Conservation (phyloP, 1,140 invertebrate species). For the Leptinotarsa undecemlineata region DNA sequence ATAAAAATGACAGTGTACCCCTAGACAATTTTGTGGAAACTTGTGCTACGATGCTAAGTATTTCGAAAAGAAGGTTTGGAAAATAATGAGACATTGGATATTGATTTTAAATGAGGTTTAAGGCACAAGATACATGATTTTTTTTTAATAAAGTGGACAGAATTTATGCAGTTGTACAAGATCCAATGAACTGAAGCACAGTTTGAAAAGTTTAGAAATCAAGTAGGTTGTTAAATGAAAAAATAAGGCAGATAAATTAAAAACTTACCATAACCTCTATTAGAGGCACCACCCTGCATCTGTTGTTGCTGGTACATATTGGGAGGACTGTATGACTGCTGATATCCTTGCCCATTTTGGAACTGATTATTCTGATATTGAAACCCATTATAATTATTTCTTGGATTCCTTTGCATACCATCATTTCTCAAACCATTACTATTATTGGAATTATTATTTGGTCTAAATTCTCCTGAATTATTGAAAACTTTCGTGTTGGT, state of each 20-base stretch:
- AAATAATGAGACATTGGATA: too few species aligned
- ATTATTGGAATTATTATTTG: conserved; percentile 34
- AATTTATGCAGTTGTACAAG: too few species aligned
- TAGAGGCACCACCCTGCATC: conserved; percentile 22
- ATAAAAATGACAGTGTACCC: too few species aligned
- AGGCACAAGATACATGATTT: too few species aligned
- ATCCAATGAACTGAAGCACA: too few species aligned
- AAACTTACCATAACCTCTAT: conserved; percentile 30
- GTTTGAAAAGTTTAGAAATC: too few species aligned
- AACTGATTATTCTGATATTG: conserved; percentile 43
- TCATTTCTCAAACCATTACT: conserved; percentile 32
- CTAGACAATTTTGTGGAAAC: too few species aligned
- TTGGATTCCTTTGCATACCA: conserved; percentile 30
- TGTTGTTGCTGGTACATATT: conserved; percentile 38
- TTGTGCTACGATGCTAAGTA: too few species aligned
- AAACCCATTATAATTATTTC: conserved; percentile 37
- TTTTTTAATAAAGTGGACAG: too few species aligned
- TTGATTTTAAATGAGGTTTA: too few species aligned
- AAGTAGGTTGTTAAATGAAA: not conserved
- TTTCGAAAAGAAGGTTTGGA: too few species aligned
- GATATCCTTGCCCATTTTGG: conserved; percentile 41
- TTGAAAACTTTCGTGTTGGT: conserved; percentile 53
- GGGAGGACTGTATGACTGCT: conserved; percentile 46
- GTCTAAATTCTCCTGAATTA: conserved; percentile 36
- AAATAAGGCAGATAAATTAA: not conserved